A percentile compares a stretch with the other conserved stretches of the same genome.
Evolutionary conservation across 2,888 invertebrate genomes (phyloP).

Genomic region (Xanthostigma xanthostigma): DNA sequence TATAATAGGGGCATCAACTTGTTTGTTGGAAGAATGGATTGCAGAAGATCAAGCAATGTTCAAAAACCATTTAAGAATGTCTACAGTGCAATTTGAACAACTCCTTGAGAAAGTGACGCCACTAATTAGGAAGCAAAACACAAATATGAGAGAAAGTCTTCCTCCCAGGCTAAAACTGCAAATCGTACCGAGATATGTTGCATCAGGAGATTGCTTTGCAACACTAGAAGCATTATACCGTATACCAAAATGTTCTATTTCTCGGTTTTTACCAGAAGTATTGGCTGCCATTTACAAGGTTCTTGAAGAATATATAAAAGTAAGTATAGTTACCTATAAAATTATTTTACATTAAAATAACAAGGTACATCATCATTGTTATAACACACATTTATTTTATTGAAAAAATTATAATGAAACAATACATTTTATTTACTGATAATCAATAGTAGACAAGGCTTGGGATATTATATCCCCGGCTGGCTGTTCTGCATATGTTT

Average conservation of each 20-base stretch:
- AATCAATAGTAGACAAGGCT: too few relatives aligned
- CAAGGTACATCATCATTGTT: too few relatives aligned
- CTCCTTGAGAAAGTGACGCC: slow-evolving; percentile 6
- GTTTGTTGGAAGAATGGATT: slow-evolving; percentile 11
- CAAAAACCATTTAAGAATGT: slow-evolving; percentile 8
- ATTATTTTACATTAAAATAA: too few relatives aligned
- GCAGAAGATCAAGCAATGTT: slow-evolving; percentile 9
- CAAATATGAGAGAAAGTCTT: slow-evolving; percentile 7
- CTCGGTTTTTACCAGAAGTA: neutral
- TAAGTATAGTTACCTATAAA: neutral
- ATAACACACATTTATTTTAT: too few relatives aligned
- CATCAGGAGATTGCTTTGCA: slow-evolving; percentile 8
- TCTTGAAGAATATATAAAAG: slow-evolving; percentile 2
- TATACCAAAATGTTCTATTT: slow-evolving; percentile 2
- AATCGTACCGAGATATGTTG: slow-evolving; percentile 8
- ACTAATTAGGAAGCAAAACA: slow-evolving; percentile 8
- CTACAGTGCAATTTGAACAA: slow-evolving; percentile 5
- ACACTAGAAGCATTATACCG: slow-evolving; percentile 3
- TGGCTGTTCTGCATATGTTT: too few relatives aligned
- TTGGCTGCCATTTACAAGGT: slow-evolving; percentile 1
- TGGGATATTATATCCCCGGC: too few relatives aligned
- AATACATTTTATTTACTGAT: too few relatives aligned
- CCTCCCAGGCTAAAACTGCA: slow-evolving; percentile 6
- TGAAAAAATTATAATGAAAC: too few relatives aligned
- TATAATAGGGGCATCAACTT: slow-evolving; percentile 3